phyloP scores from a whole-genome alignment of 2,888 invertebrate species.

The Phengaris arion region DNA sequence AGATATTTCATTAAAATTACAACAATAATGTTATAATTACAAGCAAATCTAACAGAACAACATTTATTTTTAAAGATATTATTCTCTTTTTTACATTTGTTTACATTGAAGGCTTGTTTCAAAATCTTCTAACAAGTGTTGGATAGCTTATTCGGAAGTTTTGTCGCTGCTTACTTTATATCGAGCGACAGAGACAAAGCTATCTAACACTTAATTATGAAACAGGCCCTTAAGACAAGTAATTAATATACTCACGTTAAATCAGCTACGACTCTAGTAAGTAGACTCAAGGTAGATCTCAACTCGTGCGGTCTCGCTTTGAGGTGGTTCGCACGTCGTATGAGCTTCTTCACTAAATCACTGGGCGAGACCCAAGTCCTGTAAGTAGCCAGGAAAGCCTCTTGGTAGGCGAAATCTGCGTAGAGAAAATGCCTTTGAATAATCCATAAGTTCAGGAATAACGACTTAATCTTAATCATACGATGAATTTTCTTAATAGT shows the following conservation, averaged over 20 bases:
- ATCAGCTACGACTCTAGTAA: conserved; percentile 96
- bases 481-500: not conserved
- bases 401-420: conserved; percentile 94
- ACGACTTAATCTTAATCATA: conserved; percentile 27
- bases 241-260: conserved; percentile 89
- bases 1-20: conserved; percentile 27
- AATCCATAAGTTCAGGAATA: not conserved
- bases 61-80: not conserved
- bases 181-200: too few species aligned
- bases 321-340: conserved; percentile 85
- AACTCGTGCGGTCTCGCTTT: conserved; percentile 82
- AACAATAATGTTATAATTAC: too few species aligned
- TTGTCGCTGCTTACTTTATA: too few species aligned
- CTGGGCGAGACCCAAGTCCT: conserved; percentile 95
- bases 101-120: too few species aligned
- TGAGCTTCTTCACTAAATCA: conserved; percentile 91
- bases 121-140: too few species aligned
- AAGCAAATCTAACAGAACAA: not conserved
- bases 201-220: not conserved
- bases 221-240: not conserved
- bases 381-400: conserved; percentile 98
- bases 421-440: conserved; percentile 34
- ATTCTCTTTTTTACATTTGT: too few species aligned
- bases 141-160: too few species aligned
- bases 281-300: conserved; percentile 93